phyloP scores from a whole-genome alignment of 2,113 vertebrate species.

The Trachemys scripta region DNA sequence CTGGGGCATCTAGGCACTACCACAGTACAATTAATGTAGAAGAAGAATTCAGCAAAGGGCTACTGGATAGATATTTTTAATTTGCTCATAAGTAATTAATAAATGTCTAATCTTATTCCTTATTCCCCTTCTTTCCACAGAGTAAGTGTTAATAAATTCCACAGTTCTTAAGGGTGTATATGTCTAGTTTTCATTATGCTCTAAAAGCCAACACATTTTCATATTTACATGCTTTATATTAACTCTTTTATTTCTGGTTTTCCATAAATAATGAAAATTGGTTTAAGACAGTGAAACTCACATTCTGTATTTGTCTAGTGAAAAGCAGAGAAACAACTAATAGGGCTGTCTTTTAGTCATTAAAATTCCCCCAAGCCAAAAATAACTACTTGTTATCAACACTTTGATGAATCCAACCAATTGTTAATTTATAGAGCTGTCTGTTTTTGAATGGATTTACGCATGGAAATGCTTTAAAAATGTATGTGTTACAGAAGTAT shows the following conservation, averaged over 20 bases:
- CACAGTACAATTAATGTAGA: neutral
- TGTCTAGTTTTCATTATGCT: neutral
- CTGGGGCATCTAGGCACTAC: neutral
- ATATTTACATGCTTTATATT: neutral
- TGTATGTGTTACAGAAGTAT: neutral
- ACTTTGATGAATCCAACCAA: neutral
- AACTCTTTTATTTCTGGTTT: neutral
- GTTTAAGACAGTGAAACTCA: neutral
- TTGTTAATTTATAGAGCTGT: neutral
- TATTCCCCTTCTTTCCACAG: neutral
- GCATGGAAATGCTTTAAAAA: neutral
- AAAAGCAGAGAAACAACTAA: neutral
- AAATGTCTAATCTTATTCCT: neutral
- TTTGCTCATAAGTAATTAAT: neutral
- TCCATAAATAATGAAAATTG: neutral
- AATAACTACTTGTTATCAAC: neutral
- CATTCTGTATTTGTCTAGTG: neutral
- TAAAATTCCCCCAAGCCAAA: neutral
- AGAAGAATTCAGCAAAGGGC: accelerated
- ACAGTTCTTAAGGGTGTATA: neutral
- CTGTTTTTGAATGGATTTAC: neutral
- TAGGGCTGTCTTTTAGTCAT: neutral
- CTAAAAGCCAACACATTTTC: neutral
- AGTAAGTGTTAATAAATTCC: neutral
- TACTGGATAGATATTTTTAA: neutral